These are phyloP conservation scores for Phaedon cochleariae DNA, from an alignment of 2,888 invertebrate species.

Conservation along the genomic window DNA sequence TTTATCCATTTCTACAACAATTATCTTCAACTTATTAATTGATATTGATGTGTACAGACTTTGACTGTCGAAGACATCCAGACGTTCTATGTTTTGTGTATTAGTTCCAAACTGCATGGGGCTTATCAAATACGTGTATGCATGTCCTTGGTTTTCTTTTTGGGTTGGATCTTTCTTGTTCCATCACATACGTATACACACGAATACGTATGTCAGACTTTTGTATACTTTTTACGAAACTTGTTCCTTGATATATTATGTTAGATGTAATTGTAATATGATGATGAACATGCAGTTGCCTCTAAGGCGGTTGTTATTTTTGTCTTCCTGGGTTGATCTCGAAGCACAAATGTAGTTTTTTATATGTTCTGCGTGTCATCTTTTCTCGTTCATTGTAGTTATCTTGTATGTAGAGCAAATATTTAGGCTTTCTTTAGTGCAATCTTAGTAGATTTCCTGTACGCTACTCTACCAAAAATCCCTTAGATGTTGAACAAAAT, in stretches of 20 bases:
- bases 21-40: no score
- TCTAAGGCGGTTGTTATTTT: constrained; percentile 52
- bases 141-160: constrained; percentile 58
- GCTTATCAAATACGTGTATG: constrained; percentile 54
- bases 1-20: background rate
- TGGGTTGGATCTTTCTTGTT: constrained; percentile 57
- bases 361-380: constrained; percentile 43
- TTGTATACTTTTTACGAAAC: constrained; percentile 36
- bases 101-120: constrained; percentile 57
- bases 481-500: constrained; percentile 21
- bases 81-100: constrained; percentile 51
- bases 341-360: constrained; percentile 55
- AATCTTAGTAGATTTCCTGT: constrained; percentile 46
- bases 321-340: constrained; percentile 62
- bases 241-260: constrained; percentile 37
- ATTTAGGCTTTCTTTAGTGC: constrained; percentile 49
- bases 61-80: constrained; percentile 23
- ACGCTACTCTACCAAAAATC: constrained; percentile 22
- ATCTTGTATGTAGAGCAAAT: constrained; percentile 53
- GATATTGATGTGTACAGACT: constrained; percentile 27
- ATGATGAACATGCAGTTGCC: constrained; percentile 46
- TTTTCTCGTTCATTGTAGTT: constrained; percentile 43
- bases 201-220: constrained; percentile 27
- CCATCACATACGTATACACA: constrained; percentile 30
- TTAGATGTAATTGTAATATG: constrained; percentile 35